phyloP scores from a whole-genome alignment of 2,797 vertebrate genomes.

The Nyctalus aviator region DNA sequence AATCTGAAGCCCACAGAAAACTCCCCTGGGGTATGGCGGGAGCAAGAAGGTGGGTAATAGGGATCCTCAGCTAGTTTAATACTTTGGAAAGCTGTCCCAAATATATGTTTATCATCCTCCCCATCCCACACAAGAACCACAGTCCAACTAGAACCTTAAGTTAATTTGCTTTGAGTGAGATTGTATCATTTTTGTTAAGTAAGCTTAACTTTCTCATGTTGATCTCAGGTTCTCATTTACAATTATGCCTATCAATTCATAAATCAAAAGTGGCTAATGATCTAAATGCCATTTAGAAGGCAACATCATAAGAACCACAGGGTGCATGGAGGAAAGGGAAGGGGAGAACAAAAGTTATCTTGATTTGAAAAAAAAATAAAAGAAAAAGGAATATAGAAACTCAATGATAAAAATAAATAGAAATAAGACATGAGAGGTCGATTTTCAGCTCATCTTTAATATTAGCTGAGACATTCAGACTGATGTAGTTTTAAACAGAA shows the following conservation, averaged over 20 bases:
- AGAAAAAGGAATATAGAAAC: not conserved
- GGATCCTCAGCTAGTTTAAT: not conserved
- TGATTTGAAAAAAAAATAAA: not conserved
- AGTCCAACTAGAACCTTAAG: not conserved
- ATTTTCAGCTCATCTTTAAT: not conserved
- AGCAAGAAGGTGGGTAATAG: not conserved
- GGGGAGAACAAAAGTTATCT: not conserved
- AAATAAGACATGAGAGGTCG: not conserved
- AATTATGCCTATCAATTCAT: not conserved
- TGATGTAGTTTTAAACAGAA: not conserved
- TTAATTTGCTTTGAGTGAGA: not conserved
- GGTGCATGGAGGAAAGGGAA: not conserved
- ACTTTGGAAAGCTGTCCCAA: slow-evolving; percentile 17
- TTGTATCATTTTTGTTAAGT: not conserved
- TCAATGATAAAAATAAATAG: not conserved
- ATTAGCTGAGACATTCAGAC: not conserved
- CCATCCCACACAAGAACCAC: not conserved
- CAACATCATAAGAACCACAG: not conserved
- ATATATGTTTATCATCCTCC: not conserved
- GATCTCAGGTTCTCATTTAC: not conserved
- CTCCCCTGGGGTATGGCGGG: too few species aligned
- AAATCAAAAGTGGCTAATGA: not conserved
- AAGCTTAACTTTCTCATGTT: not conserved
- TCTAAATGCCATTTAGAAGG: not conserved
- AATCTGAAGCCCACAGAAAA: not conserved